Evolutionary conservation across 2,797 vertebrate species (phyloP).

Genomic region (Botia almorhae): DNA sequence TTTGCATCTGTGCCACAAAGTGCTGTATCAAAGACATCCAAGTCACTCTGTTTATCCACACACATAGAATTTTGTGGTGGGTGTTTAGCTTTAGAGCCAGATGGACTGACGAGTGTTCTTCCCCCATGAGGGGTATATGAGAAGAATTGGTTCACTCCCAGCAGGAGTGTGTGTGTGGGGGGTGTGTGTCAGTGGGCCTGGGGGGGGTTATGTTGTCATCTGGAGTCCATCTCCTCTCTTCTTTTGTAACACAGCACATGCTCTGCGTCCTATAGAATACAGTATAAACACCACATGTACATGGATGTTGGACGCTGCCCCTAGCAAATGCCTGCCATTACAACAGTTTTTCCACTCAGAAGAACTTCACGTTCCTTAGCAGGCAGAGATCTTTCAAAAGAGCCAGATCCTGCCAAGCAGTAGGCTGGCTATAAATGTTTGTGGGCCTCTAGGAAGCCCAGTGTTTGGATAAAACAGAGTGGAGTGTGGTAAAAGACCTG

Average conservation of each 20-base stretch:
- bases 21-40: constrained; percentile 5
- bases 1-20: constrained; percentile 12
- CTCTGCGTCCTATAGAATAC: constrained; percentile 25
- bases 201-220: constrained; percentile 42
- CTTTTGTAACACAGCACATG: constrained; percentile 57
- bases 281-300: constrained; percentile 6
- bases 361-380: constrained; percentile 54
- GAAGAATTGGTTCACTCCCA: constrained; percentile 60
- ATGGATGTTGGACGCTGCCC: background rate
- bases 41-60: constrained; percentile 30
- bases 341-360: constrained; percentile 21
- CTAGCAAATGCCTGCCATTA: constrained; percentile 33
- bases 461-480: constrained; percentile 53
- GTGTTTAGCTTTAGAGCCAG: constrained; percentile 56
- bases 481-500: constrained; percentile 63
- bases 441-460: constrained; percentile 56
- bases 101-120: constrained; percentile 63
- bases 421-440: constrained; percentile 70
- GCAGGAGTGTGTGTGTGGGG: constrained; percentile 42
- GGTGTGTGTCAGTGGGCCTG: constrained; percentile 12
- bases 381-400: constrained; percentile 62
- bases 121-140: constrained; percentile 58
- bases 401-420: constrained; percentile 64
- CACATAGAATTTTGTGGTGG: constrained; percentile 50
- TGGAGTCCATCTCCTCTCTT: constrained; percentile 43